Conservation (phyloP, 2,113 vertebrate genomes). For the Herpetotheres cachinnans region DNA sequence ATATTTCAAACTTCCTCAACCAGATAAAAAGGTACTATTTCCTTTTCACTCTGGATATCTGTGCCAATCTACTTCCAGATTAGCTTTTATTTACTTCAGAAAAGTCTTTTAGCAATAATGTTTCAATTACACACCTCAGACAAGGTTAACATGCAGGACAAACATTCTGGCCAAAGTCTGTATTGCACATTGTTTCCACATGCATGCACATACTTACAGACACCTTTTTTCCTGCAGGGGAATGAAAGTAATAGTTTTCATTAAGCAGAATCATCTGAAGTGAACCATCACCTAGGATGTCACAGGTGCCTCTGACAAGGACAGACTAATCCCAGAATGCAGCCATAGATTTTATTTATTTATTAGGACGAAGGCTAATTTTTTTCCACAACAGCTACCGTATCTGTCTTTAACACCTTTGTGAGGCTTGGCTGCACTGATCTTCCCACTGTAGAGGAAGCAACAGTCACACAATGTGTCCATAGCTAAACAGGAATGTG, state of each 20-base stretch:
- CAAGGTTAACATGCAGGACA: not conserved
- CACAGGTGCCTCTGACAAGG: not conserved
- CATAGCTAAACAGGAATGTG: slow-evolving; percentile 15
- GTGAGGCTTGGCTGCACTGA: not conserved
- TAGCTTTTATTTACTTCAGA: not conserved
- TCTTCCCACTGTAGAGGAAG: not conserved
- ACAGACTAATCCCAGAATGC: not conserved
- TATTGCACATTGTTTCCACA: not conserved
- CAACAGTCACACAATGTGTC: not conserved
- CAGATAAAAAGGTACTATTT: slow-evolving; percentile 87
- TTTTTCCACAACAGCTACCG: rapidly evolving
- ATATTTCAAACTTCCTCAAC: slow-evolving; percentile 84
- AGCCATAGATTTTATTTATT: not conserved
- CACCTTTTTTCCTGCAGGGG: not conserved
- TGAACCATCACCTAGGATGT: not conserved
- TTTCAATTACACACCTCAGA: not conserved
- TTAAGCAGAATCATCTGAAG: not conserved
- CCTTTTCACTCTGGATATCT: not conserved
- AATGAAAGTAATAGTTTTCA: not conserved
- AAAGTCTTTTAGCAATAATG: not conserved
- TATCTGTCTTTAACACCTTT: not conserved
- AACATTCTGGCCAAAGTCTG: not conserved
- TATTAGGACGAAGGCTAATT: not conserved
- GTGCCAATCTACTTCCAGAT: not conserved
- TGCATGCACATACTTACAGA: not conserved